These are phyloP conservation scores for Tapirus terrestris DNA, from an alignment of 2,113 vertebrate species.

Conservation along the genomic window DNA sequence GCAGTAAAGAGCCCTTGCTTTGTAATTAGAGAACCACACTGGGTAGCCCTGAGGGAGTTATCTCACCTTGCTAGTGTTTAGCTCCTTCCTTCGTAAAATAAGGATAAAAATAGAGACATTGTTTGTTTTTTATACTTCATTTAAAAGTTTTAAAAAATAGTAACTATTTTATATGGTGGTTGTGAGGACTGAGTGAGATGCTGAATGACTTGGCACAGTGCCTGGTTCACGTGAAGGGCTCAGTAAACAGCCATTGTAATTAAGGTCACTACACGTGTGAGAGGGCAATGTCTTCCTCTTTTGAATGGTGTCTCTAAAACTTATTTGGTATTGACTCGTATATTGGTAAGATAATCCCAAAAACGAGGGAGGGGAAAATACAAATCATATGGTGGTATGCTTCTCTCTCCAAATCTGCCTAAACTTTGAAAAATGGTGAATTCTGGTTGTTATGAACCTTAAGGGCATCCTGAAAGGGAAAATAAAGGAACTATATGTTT, in stretches of 20 bases:
- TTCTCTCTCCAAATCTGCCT: background rate
- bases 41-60: background rate
- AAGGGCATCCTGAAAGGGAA: background rate
- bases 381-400: background rate
- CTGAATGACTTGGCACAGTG: background rate
- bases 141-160: slow-evolving; percentile 9
- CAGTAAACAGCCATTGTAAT: background rate
- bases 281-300: background rate
- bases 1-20: background rate
- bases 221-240: background rate
- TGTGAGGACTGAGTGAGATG: background rate
- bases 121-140: background rate
- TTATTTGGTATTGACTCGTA: background rate
- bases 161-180: background rate
- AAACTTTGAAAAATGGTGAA: background rate
- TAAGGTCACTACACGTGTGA: background rate
- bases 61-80: background rate
- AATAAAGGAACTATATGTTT: background rate
- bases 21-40: background rate
- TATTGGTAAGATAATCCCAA: background rate
- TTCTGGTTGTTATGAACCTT: background rate
- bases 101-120: background rate
- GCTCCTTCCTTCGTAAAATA: background rate
- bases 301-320: background rate
- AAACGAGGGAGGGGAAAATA: background rate